Percentiles rank a stretch among this genome's conserved stretches.
Evolutionary conservation across 2,797 vertebrate species (phyloP).

Genomic region (Coregonus suidteri): DNA sequence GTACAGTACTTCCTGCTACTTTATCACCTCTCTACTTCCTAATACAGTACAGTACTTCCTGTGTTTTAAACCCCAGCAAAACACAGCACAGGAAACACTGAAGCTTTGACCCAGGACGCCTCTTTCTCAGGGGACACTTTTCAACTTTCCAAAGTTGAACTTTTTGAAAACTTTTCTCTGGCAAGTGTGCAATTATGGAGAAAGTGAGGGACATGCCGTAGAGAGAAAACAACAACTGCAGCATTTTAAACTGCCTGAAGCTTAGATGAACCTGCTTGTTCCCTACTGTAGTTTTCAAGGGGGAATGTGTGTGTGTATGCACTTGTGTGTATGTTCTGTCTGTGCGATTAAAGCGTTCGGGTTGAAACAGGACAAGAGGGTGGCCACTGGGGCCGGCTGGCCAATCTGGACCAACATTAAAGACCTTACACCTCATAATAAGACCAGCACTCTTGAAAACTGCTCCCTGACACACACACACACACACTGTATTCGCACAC

Average conservation of each 20-base stretch:
- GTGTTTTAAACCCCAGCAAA: too few relatives aligned
- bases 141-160: not conserved
- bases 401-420: not conserved
- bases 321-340: not conserved
- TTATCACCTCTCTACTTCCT: not conserved
- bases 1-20: too few relatives aligned
- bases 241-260: not conserved
- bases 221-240: not conserved
- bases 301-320: not conserved
- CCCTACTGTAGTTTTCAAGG: not conserved
- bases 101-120: too few relatives aligned
- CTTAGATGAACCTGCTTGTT: not conserved
- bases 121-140: too few relatives aligned
- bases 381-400: not conserved
- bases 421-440: not conserved
- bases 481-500: not conserved
- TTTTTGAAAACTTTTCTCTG: not conserved
- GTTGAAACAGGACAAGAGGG: conserved; percentile 1
- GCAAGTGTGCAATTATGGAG: not conserved
- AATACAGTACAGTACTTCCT: not conserved
- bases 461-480: conserved; percentile 1
- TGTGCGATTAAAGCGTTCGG: conserved; percentile 26
- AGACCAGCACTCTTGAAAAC: conserved; percentile 2
- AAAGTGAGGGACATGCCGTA: not conserved
- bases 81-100: too few relatives aligned